phyloP scores from a whole-genome alignment of 2,797 vertebrate genomes.

The Chaetodon trifasciatus region DNA sequence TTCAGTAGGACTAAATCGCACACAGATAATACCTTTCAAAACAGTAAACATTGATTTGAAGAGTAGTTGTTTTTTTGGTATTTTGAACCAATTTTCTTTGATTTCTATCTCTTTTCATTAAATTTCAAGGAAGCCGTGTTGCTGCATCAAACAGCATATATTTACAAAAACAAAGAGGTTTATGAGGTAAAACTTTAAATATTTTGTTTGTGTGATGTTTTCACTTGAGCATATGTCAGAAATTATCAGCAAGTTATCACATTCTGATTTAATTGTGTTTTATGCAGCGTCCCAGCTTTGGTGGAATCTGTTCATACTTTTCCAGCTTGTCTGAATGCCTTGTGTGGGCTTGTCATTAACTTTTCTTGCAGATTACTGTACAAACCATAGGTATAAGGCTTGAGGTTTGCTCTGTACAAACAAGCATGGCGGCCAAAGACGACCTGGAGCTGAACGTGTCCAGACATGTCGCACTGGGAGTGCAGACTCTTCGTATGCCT shows the following conservation, averaged over 20 bases:
- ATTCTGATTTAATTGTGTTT: too few species aligned
- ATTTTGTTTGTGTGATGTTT: too few species aligned
- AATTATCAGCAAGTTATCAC: too few species aligned
- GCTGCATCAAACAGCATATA: too few species aligned
- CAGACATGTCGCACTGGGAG: slow-evolving; percentile 1
- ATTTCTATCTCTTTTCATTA: background rate
- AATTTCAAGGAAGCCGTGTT: too few species aligned
- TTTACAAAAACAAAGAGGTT: too few species aligned
- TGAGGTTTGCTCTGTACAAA: background rate
- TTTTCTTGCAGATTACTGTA: background rate
- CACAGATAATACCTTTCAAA: background rate
- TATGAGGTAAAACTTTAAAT: too few species aligned
- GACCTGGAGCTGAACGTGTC: slow-evolving; percentile 12
- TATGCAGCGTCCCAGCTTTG: too few species aligned
- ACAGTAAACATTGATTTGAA: background rate
- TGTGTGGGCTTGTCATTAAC: background rate
- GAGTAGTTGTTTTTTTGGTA: too few species aligned
- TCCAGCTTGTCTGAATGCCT: background rate
- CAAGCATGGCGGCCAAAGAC: background rate
- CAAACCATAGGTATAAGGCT: background rate
- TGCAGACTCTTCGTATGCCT: background rate
- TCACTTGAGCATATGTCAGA: too few species aligned
- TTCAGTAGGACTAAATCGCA: background rate
- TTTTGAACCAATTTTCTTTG: background rate
- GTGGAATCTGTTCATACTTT: background rate